phyloP scores from a whole-genome alignment of 2,797 vertebrate genomes.

The Erpetoichthys calabaricus region DNA sequence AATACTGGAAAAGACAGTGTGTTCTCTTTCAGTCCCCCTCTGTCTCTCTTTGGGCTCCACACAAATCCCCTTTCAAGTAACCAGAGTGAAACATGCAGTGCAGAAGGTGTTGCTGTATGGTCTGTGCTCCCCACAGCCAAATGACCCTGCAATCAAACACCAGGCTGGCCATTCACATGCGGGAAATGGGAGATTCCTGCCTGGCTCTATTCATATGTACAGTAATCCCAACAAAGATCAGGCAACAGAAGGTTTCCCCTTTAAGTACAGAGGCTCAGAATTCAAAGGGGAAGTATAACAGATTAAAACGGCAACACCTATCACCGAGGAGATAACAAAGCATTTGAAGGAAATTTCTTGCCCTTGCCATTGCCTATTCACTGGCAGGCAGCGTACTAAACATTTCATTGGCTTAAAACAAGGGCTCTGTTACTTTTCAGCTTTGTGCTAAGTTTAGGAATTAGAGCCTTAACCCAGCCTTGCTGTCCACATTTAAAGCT shows the following conservation, averaged over 20 bases:
- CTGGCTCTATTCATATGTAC: slow-evolving; percentile 66
- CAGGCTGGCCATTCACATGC: slow-evolving; percentile 56
- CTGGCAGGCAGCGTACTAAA: too few species aligned
- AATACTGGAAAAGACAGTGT: slow-evolving; percentile 44
- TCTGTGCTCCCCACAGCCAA: slow-evolving; percentile 38
- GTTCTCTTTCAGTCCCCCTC: slow-evolving; percentile 33
- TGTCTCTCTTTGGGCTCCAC: slow-evolving; percentile 19
- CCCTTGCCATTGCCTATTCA: neutral
- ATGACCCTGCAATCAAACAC: slow-evolving; percentile 43
- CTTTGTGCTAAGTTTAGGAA: too few species aligned
- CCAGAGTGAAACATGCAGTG: slow-evolving; percentile 43
- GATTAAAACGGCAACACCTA: neutral
- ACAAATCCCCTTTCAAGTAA: slow-evolving; percentile 30
- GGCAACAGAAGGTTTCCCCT: slow-evolving; percentile 1
- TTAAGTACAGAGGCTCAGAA: neutral
- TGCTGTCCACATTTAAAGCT: too few species aligned
- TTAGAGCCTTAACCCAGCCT: too few species aligned
- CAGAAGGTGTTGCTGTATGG: slow-evolving; percentile 36
- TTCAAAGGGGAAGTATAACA: neutral
- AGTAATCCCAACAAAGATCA: slow-evolving; percentile 38
- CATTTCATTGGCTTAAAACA: too few species aligned
- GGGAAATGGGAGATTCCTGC: slow-evolving; percentile 49
- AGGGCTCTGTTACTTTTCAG: too few species aligned
- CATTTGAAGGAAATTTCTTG: neutral
- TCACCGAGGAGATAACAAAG: too few species aligned